Percentiles rank a stretch among this genome's conserved stretches.
Evolutionary conservation across 2,888 invertebrate species (phyloP).

Genomic region (Caenorhabditis drosophilae): DNA sequence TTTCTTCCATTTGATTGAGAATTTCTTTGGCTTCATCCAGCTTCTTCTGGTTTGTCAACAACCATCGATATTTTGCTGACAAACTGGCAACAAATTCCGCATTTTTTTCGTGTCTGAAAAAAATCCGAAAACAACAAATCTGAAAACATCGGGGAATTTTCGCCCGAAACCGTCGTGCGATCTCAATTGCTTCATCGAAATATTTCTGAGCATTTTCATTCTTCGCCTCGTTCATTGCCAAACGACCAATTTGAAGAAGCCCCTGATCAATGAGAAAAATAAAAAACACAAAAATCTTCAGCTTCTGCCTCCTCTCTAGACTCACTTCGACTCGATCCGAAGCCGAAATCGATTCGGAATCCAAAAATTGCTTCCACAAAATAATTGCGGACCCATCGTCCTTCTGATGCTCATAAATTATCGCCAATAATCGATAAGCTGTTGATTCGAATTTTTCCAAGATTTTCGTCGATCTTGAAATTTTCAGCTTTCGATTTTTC

Average conservation of each 20-base stretch:
- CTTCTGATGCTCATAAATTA: constrained; percentile 40
- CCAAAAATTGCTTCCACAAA: constrained; percentile 31
- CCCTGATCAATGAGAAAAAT: constrained; percentile 1
- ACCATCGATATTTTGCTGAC: constrained; percentile 24
- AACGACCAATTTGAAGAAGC: constrained; percentile 11
- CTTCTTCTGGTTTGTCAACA: not conserved
- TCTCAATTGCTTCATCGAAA: constrained; percentile 10
- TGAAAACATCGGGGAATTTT: no score
- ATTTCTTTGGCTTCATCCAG: constrained; percentile 2
- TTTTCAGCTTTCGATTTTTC: no score
- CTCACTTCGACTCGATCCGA: constrained; percentile 13
- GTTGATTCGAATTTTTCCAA: constrained; percentile 9
- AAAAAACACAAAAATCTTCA: not conserved
- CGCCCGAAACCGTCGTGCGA: not conserved
- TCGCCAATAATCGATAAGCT: constrained; percentile 32
- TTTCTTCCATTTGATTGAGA: constrained; percentile 3
- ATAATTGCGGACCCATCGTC: constrained; percentile 27
- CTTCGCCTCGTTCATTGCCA: constrained; percentile 7
- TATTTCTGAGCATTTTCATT: constrained; percentile 8
- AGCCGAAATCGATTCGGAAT: constrained; percentile 6
- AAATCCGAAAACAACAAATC: no score
- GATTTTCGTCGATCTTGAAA: no score
- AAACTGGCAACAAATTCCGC: not conserved
- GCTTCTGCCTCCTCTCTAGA: not conserved
- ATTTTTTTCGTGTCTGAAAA: no score